phyloP scores from a whole-genome alignment of 1,140 invertebrate genomes.

The Drosophila nikananu region DNA sequence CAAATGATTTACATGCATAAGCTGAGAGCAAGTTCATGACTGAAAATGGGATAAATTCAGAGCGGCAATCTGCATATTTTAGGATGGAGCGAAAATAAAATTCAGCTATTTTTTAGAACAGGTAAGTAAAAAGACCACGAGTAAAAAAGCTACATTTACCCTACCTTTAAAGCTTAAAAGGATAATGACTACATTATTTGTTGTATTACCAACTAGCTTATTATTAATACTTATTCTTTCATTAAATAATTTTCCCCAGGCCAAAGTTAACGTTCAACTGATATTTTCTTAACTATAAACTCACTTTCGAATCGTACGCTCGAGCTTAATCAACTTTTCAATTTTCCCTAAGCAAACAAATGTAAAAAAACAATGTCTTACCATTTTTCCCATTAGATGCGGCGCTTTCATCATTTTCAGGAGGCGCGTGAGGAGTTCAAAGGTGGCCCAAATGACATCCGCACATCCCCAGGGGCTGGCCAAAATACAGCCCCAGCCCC shows the following conservation, averaged over 20 bases:
- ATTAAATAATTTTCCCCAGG: neutral
- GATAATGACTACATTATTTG: neutral
- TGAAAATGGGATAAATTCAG: neutral
- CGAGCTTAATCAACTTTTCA: slow-evolving; percentile 49
- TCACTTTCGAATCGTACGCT: neutral
- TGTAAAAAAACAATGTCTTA: slow-evolving; percentile 19
- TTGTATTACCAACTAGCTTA: neutral
- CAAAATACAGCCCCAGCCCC: slow-evolving; percentile 23
- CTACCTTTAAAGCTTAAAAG: too few relatives aligned
- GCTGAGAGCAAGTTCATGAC: neutral
- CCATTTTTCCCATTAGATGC: slow-evolving; percentile 56
- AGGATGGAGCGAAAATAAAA: neutral
- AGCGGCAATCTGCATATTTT: neutral
- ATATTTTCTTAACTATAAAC: slow-evolving; percentile 6
- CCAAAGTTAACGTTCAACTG: neutral
- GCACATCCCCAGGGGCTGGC: slow-evolving; percentile 21
- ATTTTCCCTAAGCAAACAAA: slow-evolving; percentile 47
- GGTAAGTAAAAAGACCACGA: too few relatives aligned
- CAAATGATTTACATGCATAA: slow-evolving; percentile 17
- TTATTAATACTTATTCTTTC: neutral
- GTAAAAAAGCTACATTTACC: neutral
- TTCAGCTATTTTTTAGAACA: neutral
- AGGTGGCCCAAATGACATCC: slow-evolving; percentile 62
- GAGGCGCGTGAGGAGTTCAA: slow-evolving; percentile 70
- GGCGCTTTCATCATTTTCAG: slow-evolving; percentile 56